Base-by-base conservation (phyloP, 1,140 invertebrate genomes). In the Drosophila pseudoobscura region DNA sequence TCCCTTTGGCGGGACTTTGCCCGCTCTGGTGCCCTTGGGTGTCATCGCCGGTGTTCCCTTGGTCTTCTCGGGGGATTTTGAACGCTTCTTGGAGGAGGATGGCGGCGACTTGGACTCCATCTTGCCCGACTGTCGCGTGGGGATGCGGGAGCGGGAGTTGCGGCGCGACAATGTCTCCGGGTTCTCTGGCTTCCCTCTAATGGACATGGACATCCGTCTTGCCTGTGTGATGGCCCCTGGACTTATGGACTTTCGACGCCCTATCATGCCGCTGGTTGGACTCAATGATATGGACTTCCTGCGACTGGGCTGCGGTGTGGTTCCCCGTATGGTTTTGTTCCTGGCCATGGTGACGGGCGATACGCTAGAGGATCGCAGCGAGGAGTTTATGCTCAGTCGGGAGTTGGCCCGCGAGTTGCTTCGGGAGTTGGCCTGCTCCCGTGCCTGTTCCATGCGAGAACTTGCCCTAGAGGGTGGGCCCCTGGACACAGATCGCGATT, bases 351-450 rank as follows among this genome's bases (percentile, higher is more conserved):
- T 66, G 20, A 59, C 68, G 1, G 90, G 90, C 29, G 90, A 91
- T 56, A 84, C 64, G 26, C 84, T 89, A 0, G 71, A 71, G 5
- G 78, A 77, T 6, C 78, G 26, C 35, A 79, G 11, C 0, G 80
- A 76, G 3, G 90, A 91, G 31, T 78, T 72, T n/a, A 80, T 63
- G 52, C 90, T 91, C 17, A 88, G 43, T 11, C 90, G 66, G 2
- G 90, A 91, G 46, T 91, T 90, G 6, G 80, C 77, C 1, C 90
- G 54, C 0, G 90, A 91, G 52, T 89, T 77, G 5, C 75, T 72
- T 0, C 68, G 56, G 0, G 89, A 90, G 20, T 44, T 74, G 6
- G 75, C 74, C 43, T 59, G 45, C 0, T 84, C 79, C 15, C 79
- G 78, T 1, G 76, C 55, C 31, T 63, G 70, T 8, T 87, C 78